A percentile compares a stretch with the other conserved stretches of the same genome.
These are phyloP conservation scores for Sphenopsis melanotis DNA, from an alignment of 2,797 vertebrate genomes.

Conservation along the genomic window DNA sequence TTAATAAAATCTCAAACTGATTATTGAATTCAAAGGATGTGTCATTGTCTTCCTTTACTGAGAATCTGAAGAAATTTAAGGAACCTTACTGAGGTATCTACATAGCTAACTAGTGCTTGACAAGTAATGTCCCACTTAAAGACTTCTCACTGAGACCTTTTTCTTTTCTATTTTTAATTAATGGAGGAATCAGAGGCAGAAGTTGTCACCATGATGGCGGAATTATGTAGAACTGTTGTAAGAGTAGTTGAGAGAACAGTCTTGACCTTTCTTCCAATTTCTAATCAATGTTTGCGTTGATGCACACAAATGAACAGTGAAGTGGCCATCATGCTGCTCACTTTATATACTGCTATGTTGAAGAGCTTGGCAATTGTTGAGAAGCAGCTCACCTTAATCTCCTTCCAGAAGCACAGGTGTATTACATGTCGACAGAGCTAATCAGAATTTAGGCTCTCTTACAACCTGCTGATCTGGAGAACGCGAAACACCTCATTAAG, in stretches of 20 bases:
- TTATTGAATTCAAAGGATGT: not conserved
- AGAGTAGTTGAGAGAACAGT: not conserved
- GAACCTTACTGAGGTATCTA: not conserved
- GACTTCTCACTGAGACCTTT: not conserved
- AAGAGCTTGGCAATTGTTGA: not conserved
- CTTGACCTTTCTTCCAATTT: not conserved
- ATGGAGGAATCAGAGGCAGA: not conserved
- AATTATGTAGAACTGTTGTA: fast-evolving
- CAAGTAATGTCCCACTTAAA: not conserved
- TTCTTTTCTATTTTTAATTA: not conserved
- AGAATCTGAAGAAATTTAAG: not conserved
- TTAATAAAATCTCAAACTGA: not conserved
- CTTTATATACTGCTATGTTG: no score
- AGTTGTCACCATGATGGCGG: not conserved
- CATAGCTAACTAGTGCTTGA: no score
- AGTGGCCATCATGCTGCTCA: not conserved
- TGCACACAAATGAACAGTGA: not conserved
- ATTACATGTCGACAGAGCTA: not conserved
- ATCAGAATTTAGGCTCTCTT: not conserved
- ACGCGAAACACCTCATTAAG: fast-evolving
- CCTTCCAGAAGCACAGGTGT: not conserved
- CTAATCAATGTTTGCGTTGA: not conserved
- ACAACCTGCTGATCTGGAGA: not conserved
- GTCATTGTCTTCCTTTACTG: not conserved
- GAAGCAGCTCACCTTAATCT: not conserved